Evolutionary conservation across 2,888 invertebrate genomes (phyloP), one percentile per base, ranked within the genome.

Genomic region (Polyommatus icarus): DNA sequence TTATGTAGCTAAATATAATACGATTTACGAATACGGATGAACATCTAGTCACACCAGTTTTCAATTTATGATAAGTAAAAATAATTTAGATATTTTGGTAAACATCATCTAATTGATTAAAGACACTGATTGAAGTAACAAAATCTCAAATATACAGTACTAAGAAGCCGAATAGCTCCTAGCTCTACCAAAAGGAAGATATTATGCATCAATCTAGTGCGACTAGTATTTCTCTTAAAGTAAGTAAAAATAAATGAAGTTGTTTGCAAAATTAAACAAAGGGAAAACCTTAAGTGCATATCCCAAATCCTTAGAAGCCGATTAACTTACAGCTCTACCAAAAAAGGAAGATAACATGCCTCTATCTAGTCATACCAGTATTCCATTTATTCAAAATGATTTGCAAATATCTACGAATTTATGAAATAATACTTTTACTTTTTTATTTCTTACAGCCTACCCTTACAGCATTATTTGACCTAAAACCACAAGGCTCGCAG

Each of bases 11-110:
- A 12, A 61, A 61, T 61, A 12, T 61, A 61, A 24, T 61, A n/a
- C n/a, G n/a, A n/a, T n/a, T n/a, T 59, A 20, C 61, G 61, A 24
- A 61, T 10, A 59, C 59, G n/a, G 57, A 57, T 57, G 18, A 18
- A 20, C 59, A 24, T 61, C 61, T 61, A 61, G 61, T 61, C 24
- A 61, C 20, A 61, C 61, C 61, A 61, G 61, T 61, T 61, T 61
- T 20, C 6, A 1, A 24, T 61, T 20, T 61, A 24, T n/a, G n/a
- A 59, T 20, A 20, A 59, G 59, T 61, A 61, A 61, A 61, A 20
- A 61, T 24, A 61, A 24, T 50, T 50, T 50, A 50, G 15, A 50
- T 50, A 50, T 3, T 15, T 50, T 50, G 50, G 4, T 1, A 50
- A 50, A 15, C 50, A 50, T 50, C 15, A 50, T 50, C 15, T 4